Evolutionary conservation across 2,888 invertebrate species (phyloP), one percentile per base, ranked within the genome.

Genomic region (Atethmia centrago): DNA sequence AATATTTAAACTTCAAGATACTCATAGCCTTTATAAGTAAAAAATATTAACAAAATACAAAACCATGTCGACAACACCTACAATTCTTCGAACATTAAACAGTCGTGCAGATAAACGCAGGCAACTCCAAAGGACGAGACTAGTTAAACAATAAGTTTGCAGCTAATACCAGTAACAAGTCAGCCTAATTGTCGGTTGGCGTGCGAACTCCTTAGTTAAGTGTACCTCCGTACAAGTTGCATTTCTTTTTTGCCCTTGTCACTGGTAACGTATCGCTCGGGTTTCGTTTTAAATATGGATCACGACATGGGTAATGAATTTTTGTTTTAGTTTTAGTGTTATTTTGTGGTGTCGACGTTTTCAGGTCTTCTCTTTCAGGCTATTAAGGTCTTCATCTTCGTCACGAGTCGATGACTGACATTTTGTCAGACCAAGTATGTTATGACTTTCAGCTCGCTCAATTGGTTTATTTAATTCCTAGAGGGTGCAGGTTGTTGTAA

Each of bases 131-230:
- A 78, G 28, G 55, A 51, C 36, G 31, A 45, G 14, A 77, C 55
- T 45, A 85, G 69, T 85, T 79, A 75, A 82, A 77, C 74, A 82
- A 80, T 81, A 86, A 84, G 65, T 87, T 83, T 73, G 64, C 67
- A 51, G 67, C 71, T 79, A 77, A 82, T 82, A 77, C 64, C 67
- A 83, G 72, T 79, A 61, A 78, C 82, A 80, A 80, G 74, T 77
- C 69, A 28, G 53, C 65, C 86, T 91, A 90, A 91, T 91, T 90
- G 89, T 85, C 58, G 85, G 80, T 86, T 90, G 63, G 91, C 91
- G 90, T 91, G 91, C 75, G 64, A 85, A 82, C 73, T 78, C 61
- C 64, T 79, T 69, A 61, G 72, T 71, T 87, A 81, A 87, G 74
- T 85, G 76, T 72, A 67, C 69, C 77, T 62, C 74, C 61, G 77